These are phyloP conservation scores for Rhyacichthys aspro DNA, from an alignment of 2,797 vertebrate genomes.

Conservation along the genomic window DNA sequence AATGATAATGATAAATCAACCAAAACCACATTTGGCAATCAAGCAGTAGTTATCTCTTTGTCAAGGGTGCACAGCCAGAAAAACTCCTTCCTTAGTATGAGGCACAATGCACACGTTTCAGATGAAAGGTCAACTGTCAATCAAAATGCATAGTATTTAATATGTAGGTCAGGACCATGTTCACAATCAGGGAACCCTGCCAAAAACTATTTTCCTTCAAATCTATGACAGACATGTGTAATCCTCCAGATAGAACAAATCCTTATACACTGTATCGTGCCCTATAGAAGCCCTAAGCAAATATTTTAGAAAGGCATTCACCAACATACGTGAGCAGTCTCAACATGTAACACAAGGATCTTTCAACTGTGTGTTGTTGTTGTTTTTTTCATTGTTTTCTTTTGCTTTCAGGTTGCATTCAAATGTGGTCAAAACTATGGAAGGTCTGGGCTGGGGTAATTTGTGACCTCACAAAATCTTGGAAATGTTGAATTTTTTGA, in stretches of 20 bases:
- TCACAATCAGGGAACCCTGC: too few relatives aligned
- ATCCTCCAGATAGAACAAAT: too few relatives aligned
- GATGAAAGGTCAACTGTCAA: constrained; percentile 6
- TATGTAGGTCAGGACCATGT: background rate
- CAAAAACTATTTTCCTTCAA: background rate
- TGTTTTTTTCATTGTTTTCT: background rate
- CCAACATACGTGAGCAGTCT: background rate
- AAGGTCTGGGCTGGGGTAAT: too few relatives aligned
- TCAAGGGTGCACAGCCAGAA: background rate
- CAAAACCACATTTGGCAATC: background rate
- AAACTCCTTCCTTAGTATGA: background rate
- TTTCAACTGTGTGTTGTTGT: background rate
- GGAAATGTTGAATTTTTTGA: too few relatives aligned
- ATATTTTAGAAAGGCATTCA: background rate
- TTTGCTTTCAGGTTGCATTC: too few relatives aligned
- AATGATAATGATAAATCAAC: constrained; percentile 10
- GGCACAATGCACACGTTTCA: background rate
- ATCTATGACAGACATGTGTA: background rate
- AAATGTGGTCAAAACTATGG: too few relatives aligned
- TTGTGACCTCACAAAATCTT: too few relatives aligned
- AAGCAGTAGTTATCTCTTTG: background rate
- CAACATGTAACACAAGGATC: background rate
- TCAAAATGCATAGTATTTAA: background rate
- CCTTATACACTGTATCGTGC: too few relatives aligned
- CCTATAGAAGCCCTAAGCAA: background rate